Percentiles rank a stretch among this genome's conserved stretches.
Conservation (phyloP, 2,797 vertebrate species). For the Synaphobranchus kaupii region DNA sequence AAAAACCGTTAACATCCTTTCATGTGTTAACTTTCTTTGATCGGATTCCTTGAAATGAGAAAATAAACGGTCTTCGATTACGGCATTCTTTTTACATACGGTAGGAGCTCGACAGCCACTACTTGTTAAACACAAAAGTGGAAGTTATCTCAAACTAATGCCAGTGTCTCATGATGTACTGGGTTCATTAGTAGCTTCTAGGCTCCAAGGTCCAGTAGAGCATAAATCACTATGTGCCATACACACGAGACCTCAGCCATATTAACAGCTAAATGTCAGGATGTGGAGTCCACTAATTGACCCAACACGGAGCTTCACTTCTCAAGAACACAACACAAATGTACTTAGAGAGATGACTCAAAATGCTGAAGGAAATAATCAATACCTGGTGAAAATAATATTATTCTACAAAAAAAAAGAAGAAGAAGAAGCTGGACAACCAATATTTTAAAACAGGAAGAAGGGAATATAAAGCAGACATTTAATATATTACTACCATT, state of each 20-base stretch:
- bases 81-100: background rate
- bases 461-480: background rate
- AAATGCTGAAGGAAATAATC: background rate
- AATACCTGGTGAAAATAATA: background rate
- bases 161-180: background rate
- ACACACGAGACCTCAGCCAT: background rate
- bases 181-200: background rate
- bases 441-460: background rate
- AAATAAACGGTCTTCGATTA: background rate
- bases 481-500: too few relatives aligned
- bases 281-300: too few relatives aligned
- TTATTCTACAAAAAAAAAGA: background rate
- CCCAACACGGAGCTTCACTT: background rate
- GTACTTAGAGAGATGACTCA: background rate
- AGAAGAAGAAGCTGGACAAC: background rate
- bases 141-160: background rate
- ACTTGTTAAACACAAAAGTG: background rate
- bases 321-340: background rate
- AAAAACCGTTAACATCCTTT: too few relatives aligned
- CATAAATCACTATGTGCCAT: background rate
- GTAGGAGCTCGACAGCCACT: background rate
- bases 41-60: background rate
- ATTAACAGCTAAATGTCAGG: background rate
- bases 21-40: background rate
- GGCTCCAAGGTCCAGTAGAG: background rate